phyloP scores from a whole-genome alignment of 2,113 vertebrate species.

The Propithecus coquereli region DNA sequence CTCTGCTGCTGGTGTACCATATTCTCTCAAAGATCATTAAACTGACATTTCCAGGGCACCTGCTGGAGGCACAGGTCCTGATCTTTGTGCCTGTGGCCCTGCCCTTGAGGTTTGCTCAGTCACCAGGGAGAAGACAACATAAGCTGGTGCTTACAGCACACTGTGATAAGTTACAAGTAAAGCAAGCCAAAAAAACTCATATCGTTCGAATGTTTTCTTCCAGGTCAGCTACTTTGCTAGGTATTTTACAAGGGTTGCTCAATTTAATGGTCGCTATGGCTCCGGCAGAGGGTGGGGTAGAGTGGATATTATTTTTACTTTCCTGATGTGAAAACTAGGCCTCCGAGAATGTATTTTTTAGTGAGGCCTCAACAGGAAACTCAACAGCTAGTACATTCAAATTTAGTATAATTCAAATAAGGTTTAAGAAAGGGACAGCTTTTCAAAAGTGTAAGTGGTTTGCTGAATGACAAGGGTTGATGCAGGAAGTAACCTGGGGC shows the following conservation, averaged over 20 bases:
- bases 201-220: neutral
- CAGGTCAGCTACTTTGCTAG: neutral
- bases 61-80: neutral
- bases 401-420: neutral
- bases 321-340: neutral
- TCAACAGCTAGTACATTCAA: neutral
- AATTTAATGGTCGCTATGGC: neutral
- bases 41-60: neutral
- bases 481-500: neutral
- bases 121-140: neutral
- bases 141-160: neutral
- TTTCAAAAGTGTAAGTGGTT: neutral
- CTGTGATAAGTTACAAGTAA: neutral
- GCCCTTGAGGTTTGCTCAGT: neutral
- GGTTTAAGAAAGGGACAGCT: neutral
- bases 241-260: neutral
- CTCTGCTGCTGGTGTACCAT: fast-evolving
- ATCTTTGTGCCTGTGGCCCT: neutral
- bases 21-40: neutral
- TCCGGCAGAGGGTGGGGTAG: neutral
- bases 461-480: neutral
- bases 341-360: neutral
- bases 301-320: neutral
- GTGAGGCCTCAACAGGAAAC: neutral
- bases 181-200: neutral